Evolutionary conservation across 2,888 invertebrate genomes (phyloP), one percentile per base, ranked within the genome.

Genomic region (Melolontha melolontha): DNA sequence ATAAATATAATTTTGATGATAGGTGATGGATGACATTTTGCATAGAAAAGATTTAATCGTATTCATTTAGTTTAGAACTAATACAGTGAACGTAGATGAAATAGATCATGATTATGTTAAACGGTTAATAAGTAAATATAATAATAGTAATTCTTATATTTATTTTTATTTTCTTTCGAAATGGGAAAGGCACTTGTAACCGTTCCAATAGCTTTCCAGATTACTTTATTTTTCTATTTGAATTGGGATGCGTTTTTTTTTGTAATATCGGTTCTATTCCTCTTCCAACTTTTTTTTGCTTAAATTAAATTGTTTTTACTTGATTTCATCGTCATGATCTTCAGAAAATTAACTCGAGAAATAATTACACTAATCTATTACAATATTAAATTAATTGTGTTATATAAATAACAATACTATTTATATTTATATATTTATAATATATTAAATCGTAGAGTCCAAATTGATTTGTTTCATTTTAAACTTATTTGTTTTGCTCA

Each of bases 321-420:
- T n/a, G n/a, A n/a, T n/a, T n/a, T n/a, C n/a, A 29, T 63, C 40
- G n/a, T 55, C 62, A 55, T 62, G 12, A 44, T 59, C 47, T 29
- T 59, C 59, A 47, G 59, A 59, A 59, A 59, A 59, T 59, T 59
- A 59, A 59, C 44, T 59, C 42, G 51, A 66, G 69, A 67, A 66
- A 69, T 41, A 49, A 64, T 64, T 66, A 67, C 66, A 51, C 70
- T 75, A 71, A 74, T 75, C 81, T 82, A n/a, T n/a, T n/a, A 82
- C 80, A 79, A 79, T 81, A 80, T 80, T 81, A 79, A 84, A 85
- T 84, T 85, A n/a, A n/a, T n/a, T n/a, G n/a, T n/a, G n/a, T n/a
- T n/a, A n/a, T n/a, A 85, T 85, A 85, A 85, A 84, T 86, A 86
- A 86, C 85, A 85, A 85, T 86, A 86, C 86, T 85, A 85, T 85